Percentiles rank a stretch among this genome's conserved stretches.
These are phyloP conservation scores for Tolypeutes matacus DNA, from an alignment of 2,797 vertebrate species.

Conservation along the genomic window DNA sequence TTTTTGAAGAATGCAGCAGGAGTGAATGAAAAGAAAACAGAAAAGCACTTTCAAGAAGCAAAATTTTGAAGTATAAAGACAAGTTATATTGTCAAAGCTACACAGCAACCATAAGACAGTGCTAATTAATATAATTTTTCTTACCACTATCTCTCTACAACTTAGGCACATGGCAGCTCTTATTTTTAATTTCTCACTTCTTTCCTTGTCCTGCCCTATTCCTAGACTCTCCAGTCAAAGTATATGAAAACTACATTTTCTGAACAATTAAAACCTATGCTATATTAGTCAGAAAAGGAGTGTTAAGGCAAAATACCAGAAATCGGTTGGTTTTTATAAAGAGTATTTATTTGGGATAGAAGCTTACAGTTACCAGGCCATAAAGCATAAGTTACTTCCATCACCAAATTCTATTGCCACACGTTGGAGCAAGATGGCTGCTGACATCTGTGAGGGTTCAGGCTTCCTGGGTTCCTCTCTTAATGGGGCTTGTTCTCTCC, in stretches of 20 bases:
- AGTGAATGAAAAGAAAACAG: background rate
- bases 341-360: too few species aligned
- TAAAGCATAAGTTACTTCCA: too few species aligned
- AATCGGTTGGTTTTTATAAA: too few species aligned
- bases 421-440: too few species aligned
- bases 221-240: background rate
- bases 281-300: too few species aligned
- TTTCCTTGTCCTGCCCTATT: background rate
- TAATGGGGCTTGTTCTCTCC: too few species aligned
- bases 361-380: too few species aligned
- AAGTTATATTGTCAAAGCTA: background rate
- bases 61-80: background rate
- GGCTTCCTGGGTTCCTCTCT: too few species aligned
- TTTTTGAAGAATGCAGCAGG: background rate
- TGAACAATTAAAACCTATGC: background rate
- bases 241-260: background rate
- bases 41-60: background rate
- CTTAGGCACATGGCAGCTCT: background rate
- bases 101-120: background rate
- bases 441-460: too few species aligned
- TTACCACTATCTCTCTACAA: background rate
- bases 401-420: too few species aligned
- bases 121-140: background rate
- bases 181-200: background rate
- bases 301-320: too few species aligned